Conservation (phyloP, 2,113 vertebrate genomes). For the Larimichthys polyactis region DNA sequence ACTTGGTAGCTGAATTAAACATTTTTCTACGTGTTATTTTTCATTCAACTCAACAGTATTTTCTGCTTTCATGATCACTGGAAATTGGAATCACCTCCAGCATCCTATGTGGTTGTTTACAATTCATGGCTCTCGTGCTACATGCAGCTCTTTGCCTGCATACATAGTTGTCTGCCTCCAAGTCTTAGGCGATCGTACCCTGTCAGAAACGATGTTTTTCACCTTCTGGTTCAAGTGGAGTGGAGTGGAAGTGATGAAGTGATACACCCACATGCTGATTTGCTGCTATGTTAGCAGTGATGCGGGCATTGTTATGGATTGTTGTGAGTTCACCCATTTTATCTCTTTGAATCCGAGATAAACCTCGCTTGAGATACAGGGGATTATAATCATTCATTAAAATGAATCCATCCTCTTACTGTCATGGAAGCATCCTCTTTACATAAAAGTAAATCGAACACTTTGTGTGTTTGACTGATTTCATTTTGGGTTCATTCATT, state of each 20-base stretch:
- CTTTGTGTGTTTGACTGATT: neutral
- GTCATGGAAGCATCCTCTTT: neutral
- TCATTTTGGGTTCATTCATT: neutral
- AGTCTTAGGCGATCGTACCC: neutral
- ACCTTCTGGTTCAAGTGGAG: neutral
- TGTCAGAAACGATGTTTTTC: neutral
- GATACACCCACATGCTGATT: neutral
- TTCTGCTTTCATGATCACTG: neutral
- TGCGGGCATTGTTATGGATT: neutral
- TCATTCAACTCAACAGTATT: neutral
- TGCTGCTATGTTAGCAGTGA: neutral
- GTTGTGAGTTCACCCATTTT: neutral
- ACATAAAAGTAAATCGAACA: neutral
- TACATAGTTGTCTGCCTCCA: neutral
- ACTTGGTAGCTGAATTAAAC: neutral
- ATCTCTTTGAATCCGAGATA: neutral
- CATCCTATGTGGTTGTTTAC: neutral
- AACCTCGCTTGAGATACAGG: neutral
- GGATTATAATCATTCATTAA: neutral
- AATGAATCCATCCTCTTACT: neutral
- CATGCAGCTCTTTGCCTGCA: neutral
- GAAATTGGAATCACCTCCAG: neutral
- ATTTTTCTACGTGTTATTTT: neutral
- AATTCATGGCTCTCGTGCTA: neutral
- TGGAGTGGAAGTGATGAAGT: neutral